phyloP scores from a whole-genome alignment of 1,140 invertebrate species.

The Lepidurus couesii region DNA sequence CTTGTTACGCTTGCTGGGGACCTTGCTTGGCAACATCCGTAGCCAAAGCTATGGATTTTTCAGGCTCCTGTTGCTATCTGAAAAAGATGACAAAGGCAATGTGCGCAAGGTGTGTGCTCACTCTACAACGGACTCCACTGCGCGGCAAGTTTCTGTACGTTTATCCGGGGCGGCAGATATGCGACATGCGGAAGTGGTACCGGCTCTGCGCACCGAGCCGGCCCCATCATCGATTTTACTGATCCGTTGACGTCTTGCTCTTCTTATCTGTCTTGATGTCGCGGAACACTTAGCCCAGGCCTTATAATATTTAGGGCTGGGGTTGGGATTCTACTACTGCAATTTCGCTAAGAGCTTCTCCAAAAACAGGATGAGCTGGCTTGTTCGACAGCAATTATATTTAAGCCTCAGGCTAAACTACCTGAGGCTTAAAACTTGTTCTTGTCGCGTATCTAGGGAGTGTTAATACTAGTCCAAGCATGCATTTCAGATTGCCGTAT shows the following conservation, averaged over 20 bases:
- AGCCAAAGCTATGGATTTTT: not conserved
- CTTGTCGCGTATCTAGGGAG: not conserved
- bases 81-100: not conserved
- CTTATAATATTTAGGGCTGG: not conserved
- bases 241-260: conserved; percentile 5
- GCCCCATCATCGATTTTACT: not conserved
- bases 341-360: no score
- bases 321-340: not conserved
- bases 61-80: not conserved
- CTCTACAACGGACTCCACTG: not conserved
- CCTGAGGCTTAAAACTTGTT: no score
- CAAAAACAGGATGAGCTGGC: no score
- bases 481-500: not conserved
- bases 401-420: no score
- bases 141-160: not conserved
- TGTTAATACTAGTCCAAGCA: not conserved
- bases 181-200: not conserved
- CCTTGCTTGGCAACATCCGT: conserved; percentile 1
- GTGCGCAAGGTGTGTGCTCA: not conserved
- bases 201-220: not conserved
- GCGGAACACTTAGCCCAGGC: not conserved
- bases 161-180: not conserved
- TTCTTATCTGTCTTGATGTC: not conserved
- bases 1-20: not conserved
- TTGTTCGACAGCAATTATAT: no score